Evolutionary conservation across 2,113 vertebrate species (phyloP).

Genomic region (Hystrix brachyura): DNA sequence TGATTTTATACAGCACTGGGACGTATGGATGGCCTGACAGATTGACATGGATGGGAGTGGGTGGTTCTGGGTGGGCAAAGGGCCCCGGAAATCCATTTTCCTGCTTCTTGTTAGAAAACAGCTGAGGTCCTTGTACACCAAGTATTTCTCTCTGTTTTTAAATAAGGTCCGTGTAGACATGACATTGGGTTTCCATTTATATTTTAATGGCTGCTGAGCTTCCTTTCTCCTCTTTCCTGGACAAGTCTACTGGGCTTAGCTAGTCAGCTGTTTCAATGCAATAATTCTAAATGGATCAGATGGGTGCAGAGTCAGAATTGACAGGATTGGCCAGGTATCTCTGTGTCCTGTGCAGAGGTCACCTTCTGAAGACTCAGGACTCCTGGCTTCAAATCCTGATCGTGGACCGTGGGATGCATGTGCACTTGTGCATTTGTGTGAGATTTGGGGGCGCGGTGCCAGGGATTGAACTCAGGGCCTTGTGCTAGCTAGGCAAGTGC

Average conservation of each 20-base stretch:
- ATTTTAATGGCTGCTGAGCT: not conserved
- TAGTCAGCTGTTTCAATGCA: not conserved
- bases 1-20: conserved; percentile 47
- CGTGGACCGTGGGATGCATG: not conserved
- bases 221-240: conserved; percentile 21
- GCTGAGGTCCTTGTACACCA: not conserved
- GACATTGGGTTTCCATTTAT: not conserved
- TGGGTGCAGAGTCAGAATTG: not conserved
- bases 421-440: not conserved
- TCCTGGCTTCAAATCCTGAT: not conserved
- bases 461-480: too few species aligned
- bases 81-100: not conserved
- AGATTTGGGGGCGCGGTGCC: too few species aligned
- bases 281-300: not conserved
- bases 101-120: conserved; percentile 2
- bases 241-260: not conserved
- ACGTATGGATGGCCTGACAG: not conserved
- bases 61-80: not conserved
- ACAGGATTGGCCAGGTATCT: not conserved
- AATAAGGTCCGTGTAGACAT: not conserved
- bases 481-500: too few species aligned
- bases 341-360: not conserved
- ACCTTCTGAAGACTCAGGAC: not conserved
- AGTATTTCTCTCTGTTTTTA: conserved; percentile 34
- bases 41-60: conserved; percentile 2